Evolutionary conservation across 1,140 invertebrate genomes (phyloP).

Genomic region (Agrilus planipennis): DNA sequence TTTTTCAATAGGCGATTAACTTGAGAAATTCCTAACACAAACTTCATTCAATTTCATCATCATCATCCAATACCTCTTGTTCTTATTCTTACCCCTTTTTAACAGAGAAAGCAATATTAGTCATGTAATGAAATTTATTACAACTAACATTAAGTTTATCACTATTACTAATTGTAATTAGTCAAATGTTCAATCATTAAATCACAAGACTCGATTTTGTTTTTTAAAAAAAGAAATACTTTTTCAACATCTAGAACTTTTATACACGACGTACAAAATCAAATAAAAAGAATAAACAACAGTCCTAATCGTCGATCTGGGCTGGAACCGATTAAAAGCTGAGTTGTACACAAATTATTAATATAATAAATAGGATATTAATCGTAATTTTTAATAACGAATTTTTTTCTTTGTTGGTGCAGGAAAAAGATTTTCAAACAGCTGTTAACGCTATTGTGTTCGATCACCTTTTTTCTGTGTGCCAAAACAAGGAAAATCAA

Average conservation of each 20-base stretch:
- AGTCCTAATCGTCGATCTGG: too few relatives aligned
- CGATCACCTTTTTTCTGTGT: too few relatives aligned
- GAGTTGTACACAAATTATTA: too few relatives aligned
- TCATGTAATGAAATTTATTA: slow-evolving; percentile 25
- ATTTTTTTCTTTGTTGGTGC: too few relatives aligned
- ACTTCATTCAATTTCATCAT: slow-evolving; percentile 24
- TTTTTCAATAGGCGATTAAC: too few relatives aligned
- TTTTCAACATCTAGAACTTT: not conserved
- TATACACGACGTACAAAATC: not conserved
- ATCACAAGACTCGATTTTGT: slow-evolving; percentile 6
- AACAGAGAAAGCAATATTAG: slow-evolving; percentile 33
- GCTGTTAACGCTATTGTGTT: too few relatives aligned
- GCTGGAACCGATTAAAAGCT: too few relatives aligned
- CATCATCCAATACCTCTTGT: slow-evolving; percentile 21
- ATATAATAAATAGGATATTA: too few relatives aligned
- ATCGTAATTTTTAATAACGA: too few relatives aligned
- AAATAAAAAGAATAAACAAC: slow-evolving; percentile 5
- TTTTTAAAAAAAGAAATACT: not conserved
- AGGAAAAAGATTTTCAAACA: too few relatives aligned
- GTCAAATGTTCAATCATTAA: slow-evolving; percentile 14
- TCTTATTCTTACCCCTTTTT: slow-evolving; percentile 29
- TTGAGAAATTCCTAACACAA: slow-evolving; percentile 14
- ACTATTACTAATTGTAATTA: slow-evolving; percentile 4
- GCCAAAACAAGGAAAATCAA: too few relatives aligned
- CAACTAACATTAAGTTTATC: slow-evolving; percentile 18